Conservation (phyloP, 2,113 vertebrate species). For the Smithornis capensis region DNA sequence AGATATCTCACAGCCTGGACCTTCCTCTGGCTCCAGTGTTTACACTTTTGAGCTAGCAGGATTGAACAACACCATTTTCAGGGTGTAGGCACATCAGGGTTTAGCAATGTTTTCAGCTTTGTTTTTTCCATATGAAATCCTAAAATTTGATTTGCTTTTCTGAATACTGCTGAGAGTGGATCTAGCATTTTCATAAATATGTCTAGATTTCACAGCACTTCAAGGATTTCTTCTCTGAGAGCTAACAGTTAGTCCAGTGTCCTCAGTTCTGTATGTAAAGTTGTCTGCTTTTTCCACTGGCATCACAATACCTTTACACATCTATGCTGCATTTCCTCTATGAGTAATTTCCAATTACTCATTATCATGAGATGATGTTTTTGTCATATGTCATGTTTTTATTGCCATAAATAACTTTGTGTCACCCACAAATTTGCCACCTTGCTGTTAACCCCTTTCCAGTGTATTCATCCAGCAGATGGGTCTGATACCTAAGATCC, state of each 20-base stretch:
- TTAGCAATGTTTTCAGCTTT: neutral
- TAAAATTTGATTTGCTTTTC: neutral
- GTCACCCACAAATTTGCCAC: constrained; percentile 3
- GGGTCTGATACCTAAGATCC: neutral
- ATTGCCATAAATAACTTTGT: neutral
- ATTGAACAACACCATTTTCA: neutral
- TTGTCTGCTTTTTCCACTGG: neutral
- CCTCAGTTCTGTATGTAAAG: neutral
- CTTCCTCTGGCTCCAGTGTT: neutral
- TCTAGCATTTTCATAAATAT: neutral
- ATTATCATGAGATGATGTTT: constrained; percentile 20
- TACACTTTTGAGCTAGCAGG: neutral
- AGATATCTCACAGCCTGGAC: neutral
- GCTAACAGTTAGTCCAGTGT: neutral
- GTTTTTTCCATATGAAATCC: neutral
- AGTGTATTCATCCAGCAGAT: neutral
- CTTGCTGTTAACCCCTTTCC: neutral
- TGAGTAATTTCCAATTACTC: neutral
- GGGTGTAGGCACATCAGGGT: neutral
- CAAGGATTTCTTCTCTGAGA: neutral
- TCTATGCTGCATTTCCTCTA: neutral
- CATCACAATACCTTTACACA: neutral
- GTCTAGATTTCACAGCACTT: neutral
- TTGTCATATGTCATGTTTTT: neutral
- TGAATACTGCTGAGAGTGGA: neutral